Percentiles rank a stretch among this genome's conserved stretches.
Evolutionary conservation across 2,797 vertebrate species (phyloP).

Genomic region (Pelodytes ibericus): DNA sequence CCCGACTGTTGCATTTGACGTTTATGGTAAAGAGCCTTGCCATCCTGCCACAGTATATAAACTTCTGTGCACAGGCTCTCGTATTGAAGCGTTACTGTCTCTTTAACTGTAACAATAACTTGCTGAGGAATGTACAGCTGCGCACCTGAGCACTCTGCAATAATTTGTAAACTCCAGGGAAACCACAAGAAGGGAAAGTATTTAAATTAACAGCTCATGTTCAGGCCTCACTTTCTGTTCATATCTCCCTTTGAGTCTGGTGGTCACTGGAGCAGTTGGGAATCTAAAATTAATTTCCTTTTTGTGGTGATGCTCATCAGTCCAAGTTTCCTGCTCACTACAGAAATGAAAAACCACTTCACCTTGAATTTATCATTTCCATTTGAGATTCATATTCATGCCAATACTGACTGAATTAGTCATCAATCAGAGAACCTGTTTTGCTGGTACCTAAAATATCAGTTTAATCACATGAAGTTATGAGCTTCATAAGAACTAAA

Average conservation of each 20-base stretch:
- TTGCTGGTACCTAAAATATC: no score
- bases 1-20: no score
- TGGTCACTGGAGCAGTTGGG: conserved; percentile 2
- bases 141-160: not conserved
- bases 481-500: no score
- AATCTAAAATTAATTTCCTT: not conserved
- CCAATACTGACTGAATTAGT: no score
- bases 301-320: not conserved
- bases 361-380: not conserved
- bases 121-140: conserved; percentile 13
- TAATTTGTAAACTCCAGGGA: conserved; percentile 6
- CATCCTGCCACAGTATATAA: no score
- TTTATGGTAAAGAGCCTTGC: no score
- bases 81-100: not conserved
- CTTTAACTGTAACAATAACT: not conserved
- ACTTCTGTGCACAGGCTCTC: no score
- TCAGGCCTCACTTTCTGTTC: not conserved
- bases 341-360: not conserved
- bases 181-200: conserved; percentile 31
- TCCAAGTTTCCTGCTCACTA: not conserved
- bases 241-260: not conserved
- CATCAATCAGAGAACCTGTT: no score
- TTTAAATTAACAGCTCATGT: conserved; percentile 18
- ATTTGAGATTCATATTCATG: no score
- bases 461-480: no score